Evolutionary conservation across 2,113 vertebrate species (phyloP), one percentile per base, ranked within the genome.

Genomic region (Lepus americanus): DNA sequence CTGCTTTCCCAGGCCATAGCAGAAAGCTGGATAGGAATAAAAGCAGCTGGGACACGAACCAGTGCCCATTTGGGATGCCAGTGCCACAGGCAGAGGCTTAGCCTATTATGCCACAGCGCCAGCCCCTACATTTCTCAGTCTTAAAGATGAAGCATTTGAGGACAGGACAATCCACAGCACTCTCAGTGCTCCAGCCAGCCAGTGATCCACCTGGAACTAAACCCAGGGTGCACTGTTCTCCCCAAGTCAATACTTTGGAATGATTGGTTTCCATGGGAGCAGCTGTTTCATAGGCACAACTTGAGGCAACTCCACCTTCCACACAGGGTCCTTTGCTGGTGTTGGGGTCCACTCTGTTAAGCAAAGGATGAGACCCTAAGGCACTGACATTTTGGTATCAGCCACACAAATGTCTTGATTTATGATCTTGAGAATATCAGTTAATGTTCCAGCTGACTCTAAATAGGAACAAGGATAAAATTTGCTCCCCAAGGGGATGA

Each of bases 381-480:
- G 73, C 25, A 27, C 27, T 67, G 67, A 63, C 0, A 0, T 87
- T 79, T 87, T 81, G n/a, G 27, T 73, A 12, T 70, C 39, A 64
- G 69, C 74, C 67, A 13, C 74, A 59, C 33, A 82, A 25, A 76
- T 89, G 49, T 85, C 61, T 88, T 84, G n/a, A 22, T 86, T 89
- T 90, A 63, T 81, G 63, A 87, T 49, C 77, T 95, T 77, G 90
- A 85, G 80, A 94, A 93, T 90, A 85, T 67, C 66, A 78, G 73
- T 53, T 23, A 74, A 33, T 76, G 66, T 82, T 67, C 81, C 72
- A 63, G 33, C 49, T 51, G 77, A 80, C 84, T 97, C 14, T 49
- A 95, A 96, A 66, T 89, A 88, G 84, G 44, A 80, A 63, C 33
- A 61, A 84, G 59, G 92, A 64, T 87, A 83, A 92, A 10, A 86